A percentile compares a stretch with the other conserved stretches of the same genome.
phyloP scores from a whole-genome alignment of 2,888 invertebrate species.

The Acanthosoma haemorrhoidale region DNA sequence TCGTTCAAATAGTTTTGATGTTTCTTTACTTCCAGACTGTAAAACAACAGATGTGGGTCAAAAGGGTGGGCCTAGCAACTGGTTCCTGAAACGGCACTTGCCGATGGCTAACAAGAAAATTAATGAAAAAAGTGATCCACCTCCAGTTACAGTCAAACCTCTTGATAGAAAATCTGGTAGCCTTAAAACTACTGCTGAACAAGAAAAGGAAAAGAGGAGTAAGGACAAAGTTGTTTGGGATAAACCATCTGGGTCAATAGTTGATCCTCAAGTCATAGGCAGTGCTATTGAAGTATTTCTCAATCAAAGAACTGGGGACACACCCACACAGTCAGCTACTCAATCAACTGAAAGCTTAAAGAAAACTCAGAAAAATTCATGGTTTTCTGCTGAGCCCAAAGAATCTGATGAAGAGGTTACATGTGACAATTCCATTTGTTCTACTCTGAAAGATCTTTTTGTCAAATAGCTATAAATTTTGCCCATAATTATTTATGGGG shows the following conservation, averaged over 20 bases:
- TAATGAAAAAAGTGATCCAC: constrained; percentile 37
- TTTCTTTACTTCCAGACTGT: constrained; percentile 61
- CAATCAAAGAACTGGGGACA: constrained; percentile 50
- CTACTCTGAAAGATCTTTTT: constrained; percentile 78
- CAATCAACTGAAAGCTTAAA: constrained; percentile 32
- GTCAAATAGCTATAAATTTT: constrained; percentile 60
- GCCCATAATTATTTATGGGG: constrained; percentile 36
- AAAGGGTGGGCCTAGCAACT: constrained; percentile 55
- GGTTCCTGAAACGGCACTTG: constrained; percentile 74
- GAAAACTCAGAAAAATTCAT: constrained; percentile 29
- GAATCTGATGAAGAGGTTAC: constrained; percentile 61
- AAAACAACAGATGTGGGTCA: constrained; percentile 49
- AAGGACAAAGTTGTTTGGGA: constrained; percentile 65
- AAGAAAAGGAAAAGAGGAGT: constrained; percentile 48
- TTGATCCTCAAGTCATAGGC: constrained; percentile 73
- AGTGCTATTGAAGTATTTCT: constrained; percentile 80
- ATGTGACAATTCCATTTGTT: constrained; percentile 75
- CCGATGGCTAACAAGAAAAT: constrained; percentile 59
- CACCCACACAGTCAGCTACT: constrained; percentile 40
- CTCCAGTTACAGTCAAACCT: constrained; percentile 36
- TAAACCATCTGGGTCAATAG: constrained; percentile 67
- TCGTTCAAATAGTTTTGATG: constrained; percentile 79
- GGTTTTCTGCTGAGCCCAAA: constrained; percentile 37
- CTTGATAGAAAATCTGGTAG: constrained; percentile 59
- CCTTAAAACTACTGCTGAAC: constrained; percentile 54